Base-by-base conservation (phyloP, 2,113 vertebrate genomes). In the Myxocyprinus asiaticus region DNA sequence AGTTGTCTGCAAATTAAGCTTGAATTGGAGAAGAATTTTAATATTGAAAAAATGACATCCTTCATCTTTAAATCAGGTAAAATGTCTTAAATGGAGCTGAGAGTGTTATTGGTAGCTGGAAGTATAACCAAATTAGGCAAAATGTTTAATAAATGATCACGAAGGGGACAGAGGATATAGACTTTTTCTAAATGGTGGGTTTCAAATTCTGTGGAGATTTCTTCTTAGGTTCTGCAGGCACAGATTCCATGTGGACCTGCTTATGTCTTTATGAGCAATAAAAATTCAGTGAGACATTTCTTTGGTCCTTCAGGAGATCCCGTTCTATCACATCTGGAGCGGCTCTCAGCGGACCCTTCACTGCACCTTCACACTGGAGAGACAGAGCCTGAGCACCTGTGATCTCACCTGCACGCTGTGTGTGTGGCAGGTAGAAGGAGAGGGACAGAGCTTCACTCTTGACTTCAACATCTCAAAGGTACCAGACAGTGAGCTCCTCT, bases 381-480 rank as follows among this genome's bases (percentile, higher is more conserved):
- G 98, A 3, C 90, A 96, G 89, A 97, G 94, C 87, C 92, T 97
- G 87, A 94, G 93, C 93, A 98, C 96, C 83, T 97, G 95, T 0
- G 95, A 98, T 88, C 94, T 99, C 88, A 95, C 95, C 91, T 98
- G 98, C 92, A 97, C 96, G 90, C 94, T 99, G 91, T 99, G 97
- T 88, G 95, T 98, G 86, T 98, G 97, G 97, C 97, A 99, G 91
- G 97, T 99, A 88, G 98, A 99, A 81, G 98, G 98, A 0, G 97
- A 99, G 0, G 98, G 98, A 11, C 98, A 99, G 92, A 98, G 96
- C 89, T 96, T 99, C 90, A 92, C 92, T 5, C 91, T 99, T 76
- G 95, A 98, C 90, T 95, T 96, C 87, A 98, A 98, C 88, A 96
- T 99, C 4, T 94, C 94, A 86, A 99, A 99, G 97, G 98, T 99